A percentile compares a stretch with the other conserved stretches of the same genome.
phyloP scores from a whole-genome alignment of 2,797 vertebrate species.

The Mormyrus proboscirostris region DNA sequence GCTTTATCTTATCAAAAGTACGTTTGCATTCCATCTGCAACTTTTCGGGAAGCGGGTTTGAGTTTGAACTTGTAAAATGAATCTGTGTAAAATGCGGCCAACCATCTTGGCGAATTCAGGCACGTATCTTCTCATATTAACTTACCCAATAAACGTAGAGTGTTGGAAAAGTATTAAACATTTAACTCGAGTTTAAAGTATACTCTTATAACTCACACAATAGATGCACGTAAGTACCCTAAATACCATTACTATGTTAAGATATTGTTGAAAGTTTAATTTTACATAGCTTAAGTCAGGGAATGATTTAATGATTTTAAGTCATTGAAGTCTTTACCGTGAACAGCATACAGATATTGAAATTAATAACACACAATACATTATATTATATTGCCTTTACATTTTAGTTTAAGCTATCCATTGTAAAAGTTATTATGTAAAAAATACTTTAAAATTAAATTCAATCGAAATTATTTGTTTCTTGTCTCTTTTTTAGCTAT shows the following conservation, averaged over 20 bases:
- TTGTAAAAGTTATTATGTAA: neutral
- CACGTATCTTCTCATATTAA: neutral
- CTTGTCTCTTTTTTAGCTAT: neutral
- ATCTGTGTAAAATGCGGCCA: neutral
- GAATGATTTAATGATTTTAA: neutral
- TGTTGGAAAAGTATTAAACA: neutral
- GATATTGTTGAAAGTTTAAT: neutral
- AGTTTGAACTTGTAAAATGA: neutral
- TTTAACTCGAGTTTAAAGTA: neutral
- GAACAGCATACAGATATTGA: neutral
- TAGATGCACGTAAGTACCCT: neutral
- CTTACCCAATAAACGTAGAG: neutral
- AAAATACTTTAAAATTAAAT: neutral
- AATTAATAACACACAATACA: neutral
- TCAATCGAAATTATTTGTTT: neutral
- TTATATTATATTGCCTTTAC: neutral
- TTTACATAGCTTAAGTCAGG: neutral
- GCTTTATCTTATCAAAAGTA: neutral
- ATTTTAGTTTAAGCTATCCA: neutral
- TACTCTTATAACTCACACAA: neutral
- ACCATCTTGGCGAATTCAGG: neutral
- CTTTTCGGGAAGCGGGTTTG: neutral
- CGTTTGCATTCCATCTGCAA: neutral
- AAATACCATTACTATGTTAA: neutral
- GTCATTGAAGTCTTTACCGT: neutral